Conservation (phyloP, 2,797 vertebrate genomes). For the Semaprochilodus insignis region DNA sequence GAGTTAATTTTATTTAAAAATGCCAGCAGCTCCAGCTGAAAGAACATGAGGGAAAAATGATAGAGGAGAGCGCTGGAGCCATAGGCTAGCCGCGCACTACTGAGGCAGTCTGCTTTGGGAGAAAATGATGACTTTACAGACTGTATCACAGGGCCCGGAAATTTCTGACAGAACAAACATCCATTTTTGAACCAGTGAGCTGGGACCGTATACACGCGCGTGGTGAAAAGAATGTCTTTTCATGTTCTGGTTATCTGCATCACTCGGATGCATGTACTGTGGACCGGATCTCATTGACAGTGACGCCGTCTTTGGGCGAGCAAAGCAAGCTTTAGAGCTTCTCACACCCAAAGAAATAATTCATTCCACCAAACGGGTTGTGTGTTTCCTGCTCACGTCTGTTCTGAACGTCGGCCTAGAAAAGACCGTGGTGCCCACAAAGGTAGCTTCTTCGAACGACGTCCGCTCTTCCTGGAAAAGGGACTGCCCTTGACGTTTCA, state of each 20-base stretch:
- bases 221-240: background rate
- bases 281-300: background rate
- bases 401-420: background rate
- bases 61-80: constrained; percentile 22
- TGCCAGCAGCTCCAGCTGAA: constrained; percentile 29
- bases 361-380: background rate
- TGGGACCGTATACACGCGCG: background rate
- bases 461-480: background rate
- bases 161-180: constrained; percentile 10
- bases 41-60: constrained; percentile 22
- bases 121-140: constrained; percentile 25
- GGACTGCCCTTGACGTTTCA: background rate
- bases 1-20: constrained; percentile 32
- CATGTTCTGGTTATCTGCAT: background rate
- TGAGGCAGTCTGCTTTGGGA: constrained; percentile 25
- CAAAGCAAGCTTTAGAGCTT: too few relatives aligned
- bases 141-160: background rate
- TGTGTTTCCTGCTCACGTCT: background rate
- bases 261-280: background rate
- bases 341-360: background rate
- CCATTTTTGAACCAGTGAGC: constrained; percentile 5
- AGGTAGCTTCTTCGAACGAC: background rate
- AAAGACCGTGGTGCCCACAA: background rate
- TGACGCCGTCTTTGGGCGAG: background rate
- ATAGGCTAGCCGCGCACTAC: constrained; percentile 22